Evolutionary conservation across 2,113 vertebrate genomes (phyloP), one percentile per base, ranked within the genome.

Genomic region (Aegypius monachus): DNA sequence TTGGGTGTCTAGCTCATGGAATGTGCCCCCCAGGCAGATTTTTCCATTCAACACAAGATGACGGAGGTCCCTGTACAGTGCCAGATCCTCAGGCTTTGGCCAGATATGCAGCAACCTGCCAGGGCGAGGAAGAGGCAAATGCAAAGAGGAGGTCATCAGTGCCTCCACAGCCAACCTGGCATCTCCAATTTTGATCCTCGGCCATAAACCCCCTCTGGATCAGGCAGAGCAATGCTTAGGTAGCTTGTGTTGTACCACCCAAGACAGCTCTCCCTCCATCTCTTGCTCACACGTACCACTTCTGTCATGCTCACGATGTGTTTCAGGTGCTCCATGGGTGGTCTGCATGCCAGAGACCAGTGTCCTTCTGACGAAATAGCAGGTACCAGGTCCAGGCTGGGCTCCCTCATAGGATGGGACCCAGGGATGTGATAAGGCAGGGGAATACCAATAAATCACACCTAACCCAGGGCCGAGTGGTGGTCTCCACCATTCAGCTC

Each of bases 221-320:
- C 88, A 77, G n/a, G 17, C 17, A 81, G n/a, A 85, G 59, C 42
- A 88, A 40, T 42, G 50, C 8, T 38, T 36, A 72, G 7, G 27
- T 20, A 68, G 20, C 16, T n/a, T n/a, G 16, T 59, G 22, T 40
- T 34, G 25, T 25, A 88, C n/a, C 21, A 65, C 32, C 10, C 48
- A 77, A 47, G 53, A 72, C 34, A 77, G 11, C 4, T 58, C n/a
- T 73, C 36, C 52, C 36, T 84, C 23, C 15, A 18, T 40, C 50
- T 58, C 50, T 72, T 14, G 4, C 36, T 81, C 81, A 89, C 11
- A 50, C 2, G 0, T 34, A 82, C 72, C 31, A 36, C 15, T 45
- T 52, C 34, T 70, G 34, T 42, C 45, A 56, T 2, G 23, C 36
- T 86, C 29, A 36, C 1, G 0, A 9, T 22, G 16, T 26, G 10